A percentile compares a stretch with the other conserved stretches of the same genome.
Evolutionary conservation across 1,140 invertebrate genomes (phyloP).

Genomic region (Brachystomella parvula): DNA sequence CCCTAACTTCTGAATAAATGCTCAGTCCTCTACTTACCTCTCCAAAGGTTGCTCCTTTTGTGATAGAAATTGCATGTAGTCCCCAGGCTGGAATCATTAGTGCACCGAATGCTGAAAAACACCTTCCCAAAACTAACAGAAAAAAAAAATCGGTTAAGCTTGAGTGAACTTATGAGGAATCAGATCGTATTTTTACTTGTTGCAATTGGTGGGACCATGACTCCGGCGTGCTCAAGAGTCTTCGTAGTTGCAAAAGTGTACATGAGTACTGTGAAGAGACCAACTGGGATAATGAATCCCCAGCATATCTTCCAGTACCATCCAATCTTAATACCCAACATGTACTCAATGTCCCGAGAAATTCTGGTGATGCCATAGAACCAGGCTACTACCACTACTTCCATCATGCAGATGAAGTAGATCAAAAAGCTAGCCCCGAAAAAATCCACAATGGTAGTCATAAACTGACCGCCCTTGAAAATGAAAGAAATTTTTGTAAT

Average conservation of each 20-base stretch:
- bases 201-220: slow-evolving; percentile 28
- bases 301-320: slow-evolving; percentile 70
- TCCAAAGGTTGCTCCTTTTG: background rate
- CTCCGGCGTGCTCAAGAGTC: slow-evolving; percentile 46
- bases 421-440: slow-evolving; percentile 52
- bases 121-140: slow-evolving; percentile 5
- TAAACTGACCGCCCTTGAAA: slow-evolving; percentile 65
- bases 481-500: background rate
- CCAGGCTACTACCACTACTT: slow-evolving; percentile 47
- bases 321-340: slow-evolving; percentile 60
- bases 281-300: slow-evolving; percentile 60
- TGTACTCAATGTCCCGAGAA: slow-evolving; percentile 65
- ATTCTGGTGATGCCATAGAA: slow-evolving; percentile 53
- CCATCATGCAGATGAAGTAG: slow-evolving; percentile 51
- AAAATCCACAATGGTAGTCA: slow-evolving; percentile 60
- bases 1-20: background rate
- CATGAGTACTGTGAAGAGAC: slow-evolving; percentile 60
- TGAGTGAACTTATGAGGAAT: too few species aligned
- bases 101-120: background rate
- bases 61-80: background rate
- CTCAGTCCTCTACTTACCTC: background rate
- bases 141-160: too few species aligned
- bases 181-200: background rate
- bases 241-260: slow-evolving; percentile 52
- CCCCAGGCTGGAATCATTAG: slow-evolving; percentile 6